Evolutionary conservation across 1,140 invertebrate genomes (phyloP), one percentile per base, ranked within the genome.

Genomic region (Panulirus ornatus): DNA sequence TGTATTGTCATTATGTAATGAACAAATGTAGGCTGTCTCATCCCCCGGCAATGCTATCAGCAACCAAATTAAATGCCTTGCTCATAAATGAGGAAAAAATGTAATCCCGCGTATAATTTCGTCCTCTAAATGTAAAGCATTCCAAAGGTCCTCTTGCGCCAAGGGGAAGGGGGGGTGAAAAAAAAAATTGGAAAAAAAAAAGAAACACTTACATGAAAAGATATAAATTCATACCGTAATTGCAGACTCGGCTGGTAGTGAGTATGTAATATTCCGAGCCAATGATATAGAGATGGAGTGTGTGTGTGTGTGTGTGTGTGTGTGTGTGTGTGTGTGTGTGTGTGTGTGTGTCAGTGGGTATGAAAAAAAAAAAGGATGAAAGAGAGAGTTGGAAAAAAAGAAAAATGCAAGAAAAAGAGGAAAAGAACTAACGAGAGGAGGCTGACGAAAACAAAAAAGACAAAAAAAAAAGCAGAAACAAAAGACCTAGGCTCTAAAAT

Each of bases 31-130:
- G 51, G 22, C 27, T 47, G 5, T 11, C 14, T 81, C 54, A 58
- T 42, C 36, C 51, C 27, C 78, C 58, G 78, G 42, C 78, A 58
- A 58, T 22, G 78, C 27, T 47, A 81, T 81, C 78, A 81, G 47
- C 78, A 47, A 58, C 78, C 78, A 58, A 81, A 81, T 81, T 81
- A 81, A 81, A 81, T 51, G 78, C 36, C 78, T 36, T 36, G 47
- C 36, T 38, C 70, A 79, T 81, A 36, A 81, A 81, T 47, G 51
- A 81, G 30, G 58, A 66, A 27, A 27, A 27, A 30, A 6, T 1
- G 58, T 27, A 27, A 36, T 58, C 16, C 47, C 42, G 78, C 30
- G 47, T 36, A 58, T 81, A 54, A 81, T 81, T 81, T 22, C 19
- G 51, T 42, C 58, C 30, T 58, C 47, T 81, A 58, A 81, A 81